Base-by-base conservation (phyloP, 2,797 vertebrate genomes). In the Perodicticus potto region DNA sequence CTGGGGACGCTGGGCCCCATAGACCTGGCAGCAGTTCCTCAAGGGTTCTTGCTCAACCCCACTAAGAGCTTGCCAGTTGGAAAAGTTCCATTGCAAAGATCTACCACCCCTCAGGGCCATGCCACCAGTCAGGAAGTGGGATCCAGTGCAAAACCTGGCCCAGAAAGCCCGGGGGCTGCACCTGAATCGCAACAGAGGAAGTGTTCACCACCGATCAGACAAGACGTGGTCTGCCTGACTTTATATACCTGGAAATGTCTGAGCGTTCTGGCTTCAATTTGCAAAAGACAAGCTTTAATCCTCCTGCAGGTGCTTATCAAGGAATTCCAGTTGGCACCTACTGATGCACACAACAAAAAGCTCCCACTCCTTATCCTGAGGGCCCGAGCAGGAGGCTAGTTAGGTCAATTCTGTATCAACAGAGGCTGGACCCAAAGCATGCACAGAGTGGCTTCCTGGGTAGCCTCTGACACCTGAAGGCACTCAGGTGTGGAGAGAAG, bases 151-250 rank as follows among this genome's bases (percentile, higher is more conserved):
- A 16, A 25, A 29, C 9, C 3, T 0, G 10, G 32, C 32, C 11
- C 40, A 74, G 76, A 55, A 20, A 6, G 37, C 2, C 16, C 65
- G 6, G 23, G 16, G 53, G 45, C 29, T 0, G 0, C 73, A 40
- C 23, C 86, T 11, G 61, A 78, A 3, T 29, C 0, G 0, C 0
- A 61, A 22, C 19, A 25, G 67, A 32, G 34, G 29, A 23, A 7
- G 27, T 0, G 0, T 5, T 6, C 16, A 25, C 20, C 2, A 9
- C 2, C 0, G 27, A 16, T 32, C 61, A 0, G n/a, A 34, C 3
- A 8, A 63, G 29, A 11, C 8, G 0, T 0, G n/a, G 32, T 25
- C 34, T 65, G 43, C 32, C 72, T 16, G 22, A 49, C 11, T 70
- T 11, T 4, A 34, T 0, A 32, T 0, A 3, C 27, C 86, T 78